phyloP scores from a whole-genome alignment of 2,113 vertebrate species.

The Nothobranchius kuhntae region DNA sequence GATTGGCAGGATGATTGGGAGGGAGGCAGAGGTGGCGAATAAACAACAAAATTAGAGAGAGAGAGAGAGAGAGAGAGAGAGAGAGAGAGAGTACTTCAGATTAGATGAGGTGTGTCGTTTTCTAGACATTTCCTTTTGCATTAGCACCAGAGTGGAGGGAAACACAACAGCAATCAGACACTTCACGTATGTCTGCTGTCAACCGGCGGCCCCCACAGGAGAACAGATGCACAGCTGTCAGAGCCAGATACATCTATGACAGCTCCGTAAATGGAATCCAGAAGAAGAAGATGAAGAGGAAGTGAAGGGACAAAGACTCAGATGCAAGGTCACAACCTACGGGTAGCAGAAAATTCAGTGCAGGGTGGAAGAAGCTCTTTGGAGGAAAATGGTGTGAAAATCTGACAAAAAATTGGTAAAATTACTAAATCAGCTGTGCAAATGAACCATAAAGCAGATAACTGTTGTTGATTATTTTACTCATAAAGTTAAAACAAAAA shows the following conservation, averaged over 20 bases:
- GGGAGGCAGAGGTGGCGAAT: constrained; percentile 16
- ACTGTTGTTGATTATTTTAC: too few relatives aligned
- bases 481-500: too few relatives aligned
- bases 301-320: constrained; percentile 1
- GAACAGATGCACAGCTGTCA: constrained; percentile 53
- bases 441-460: not conserved
- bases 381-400: not conserved
- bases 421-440: constrained; percentile 10
- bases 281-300: constrained; percentile 13
- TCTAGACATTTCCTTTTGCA: constrained; percentile 25
- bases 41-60: constrained; percentile 5
- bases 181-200: constrained; percentile 28
- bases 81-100: constrained; percentile 15
- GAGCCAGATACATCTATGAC: constrained; percentile 29
- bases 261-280: constrained; percentile 35
- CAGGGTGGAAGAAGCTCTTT: too few relatives aligned
- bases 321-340: constrained; percentile 23
- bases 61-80: not conserved
- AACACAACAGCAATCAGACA: constrained; percentile 21
- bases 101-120: constrained; percentile 15
- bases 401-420: constrained; percentile 16
- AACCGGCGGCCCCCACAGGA: constrained; percentile 38
- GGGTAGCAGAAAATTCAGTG: constrained; percentile 23
- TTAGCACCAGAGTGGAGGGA: constrained; percentile 20
- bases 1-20: constrained; percentile 7